These are phyloP conservation scores for Colletes latitarsis DNA, from an alignment of 1,140 invertebrate genomes.

Conservation along the genomic window DNA sequence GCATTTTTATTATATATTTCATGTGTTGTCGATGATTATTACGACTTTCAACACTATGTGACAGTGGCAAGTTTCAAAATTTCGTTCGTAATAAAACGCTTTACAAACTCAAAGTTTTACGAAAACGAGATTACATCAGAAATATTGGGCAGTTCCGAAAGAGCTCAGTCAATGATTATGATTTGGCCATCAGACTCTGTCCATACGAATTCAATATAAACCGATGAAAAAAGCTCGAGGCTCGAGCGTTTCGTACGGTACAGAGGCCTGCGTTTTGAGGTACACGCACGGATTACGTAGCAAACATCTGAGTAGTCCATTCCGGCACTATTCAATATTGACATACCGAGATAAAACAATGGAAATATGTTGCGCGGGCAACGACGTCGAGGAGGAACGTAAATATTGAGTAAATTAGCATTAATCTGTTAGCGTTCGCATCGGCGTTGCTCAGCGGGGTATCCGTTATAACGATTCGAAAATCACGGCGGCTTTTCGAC, in stretches of 20 bases:
- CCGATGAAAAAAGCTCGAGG: neutral
- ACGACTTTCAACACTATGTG: no score
- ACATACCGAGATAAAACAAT: constrained; percentile 64
- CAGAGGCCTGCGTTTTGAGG: constrained; percentile 17
- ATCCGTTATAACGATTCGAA: constrained; percentile 51
- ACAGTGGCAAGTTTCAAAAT: no score
- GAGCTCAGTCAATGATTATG: neutral
- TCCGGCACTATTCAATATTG: constrained; percentile 66
- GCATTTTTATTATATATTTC: no score
- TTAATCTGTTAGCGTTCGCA: constrained; percentile 62
- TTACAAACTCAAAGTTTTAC: no score
- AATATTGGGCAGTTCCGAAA: neutral
- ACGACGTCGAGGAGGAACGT: constrained; percentile 57
- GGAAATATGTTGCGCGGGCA: constrained; percentile 65
- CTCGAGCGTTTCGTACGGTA: neutral
- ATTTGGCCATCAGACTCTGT: no score
- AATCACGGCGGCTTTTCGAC: constrained; percentile 46
- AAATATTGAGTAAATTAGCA: constrained; percentile 71
- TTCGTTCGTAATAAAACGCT: no score
- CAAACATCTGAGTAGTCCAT: constrained; percentile 58
- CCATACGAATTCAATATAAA: neutral
- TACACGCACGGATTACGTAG: constrained; percentile 36
- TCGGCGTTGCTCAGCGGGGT: constrained; percentile 45
- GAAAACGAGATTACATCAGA: no score
- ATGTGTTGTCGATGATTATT: no score